phyloP scores from a whole-genome alignment of 2,797 vertebrate genomes.

The Mallotus villosus region DNA sequence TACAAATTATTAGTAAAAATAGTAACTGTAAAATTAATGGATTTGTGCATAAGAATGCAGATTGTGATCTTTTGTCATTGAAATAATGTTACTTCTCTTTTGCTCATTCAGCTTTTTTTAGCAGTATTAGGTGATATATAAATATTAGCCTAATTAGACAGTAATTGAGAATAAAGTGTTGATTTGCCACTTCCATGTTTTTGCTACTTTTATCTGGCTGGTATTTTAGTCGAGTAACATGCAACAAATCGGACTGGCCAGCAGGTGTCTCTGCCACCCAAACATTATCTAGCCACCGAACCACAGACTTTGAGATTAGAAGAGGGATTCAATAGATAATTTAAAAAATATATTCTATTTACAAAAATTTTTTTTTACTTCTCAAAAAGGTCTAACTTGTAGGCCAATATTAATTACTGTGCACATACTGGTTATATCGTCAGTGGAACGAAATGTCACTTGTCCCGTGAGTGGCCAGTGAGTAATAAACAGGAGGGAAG shows the following conservation, averaged over 20 bases:
- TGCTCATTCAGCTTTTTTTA: constrained; percentile 39
- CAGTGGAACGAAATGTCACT: background rate
- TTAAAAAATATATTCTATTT: background rate
- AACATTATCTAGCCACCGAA: background rate
- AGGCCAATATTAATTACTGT: background rate
- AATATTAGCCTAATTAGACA: constrained; percentile 42
- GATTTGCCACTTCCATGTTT: constrained; percentile 33
- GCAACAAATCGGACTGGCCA: constrained; percentile 29
- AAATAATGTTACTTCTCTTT: constrained; percentile 48
- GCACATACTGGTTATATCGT: background rate
- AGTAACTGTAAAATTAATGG: constrained; percentile 50
- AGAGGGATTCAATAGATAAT: background rate
- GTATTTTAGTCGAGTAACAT: background rate
- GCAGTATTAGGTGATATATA: constrained; percentile 47
- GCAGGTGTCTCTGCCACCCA: constrained; percentile 63
- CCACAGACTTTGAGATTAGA: background rate
- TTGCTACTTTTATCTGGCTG: background rate
- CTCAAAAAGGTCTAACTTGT: background rate
- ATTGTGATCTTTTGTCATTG: constrained; percentile 61
- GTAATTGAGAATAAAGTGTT: constrained; percentile 72
- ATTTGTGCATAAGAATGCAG: constrained; percentile 53
- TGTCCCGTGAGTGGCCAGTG: background rate
- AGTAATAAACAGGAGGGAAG: background rate
- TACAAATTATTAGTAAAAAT: constrained; percentile 69
- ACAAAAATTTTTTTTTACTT: background rate